Evolutionary conservation across 2,113 vertebrate genomes (phyloP), one percentile per base, ranked within the genome.

Genomic region (Percina caprodes): DNA sequence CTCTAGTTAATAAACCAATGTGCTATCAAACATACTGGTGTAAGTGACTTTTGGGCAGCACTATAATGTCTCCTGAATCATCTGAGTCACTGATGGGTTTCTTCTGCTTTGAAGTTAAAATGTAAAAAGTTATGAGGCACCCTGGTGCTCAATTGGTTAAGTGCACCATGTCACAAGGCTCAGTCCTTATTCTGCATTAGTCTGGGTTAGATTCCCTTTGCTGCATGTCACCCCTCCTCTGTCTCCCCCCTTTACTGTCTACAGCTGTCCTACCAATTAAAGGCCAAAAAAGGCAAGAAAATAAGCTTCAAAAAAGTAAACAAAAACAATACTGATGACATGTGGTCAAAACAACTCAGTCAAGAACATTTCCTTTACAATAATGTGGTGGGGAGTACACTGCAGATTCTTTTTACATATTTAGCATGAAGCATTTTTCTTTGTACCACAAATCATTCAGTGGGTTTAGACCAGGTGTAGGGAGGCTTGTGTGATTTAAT

Each of bases 1-100:
- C 74, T 62, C 15, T 35, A 55, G 76, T 82, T 66, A 61, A 71
- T 56, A 78, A 87, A 68, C 45, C 26, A 46, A 1, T 46, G 35
- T 33, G 14, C 52, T 33, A 70, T 69, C 23, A 66, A 77, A 81
- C 61, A 63, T 21, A 61, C 26, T 78, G 54, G 9, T 66, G 56
- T 46, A 63, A 78, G 16, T 60, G 54, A 51, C n/a, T 61, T 78
- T 72, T 51, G 10, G 11, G 60, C 35, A 71, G 51, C n/a, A 42
- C 19, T 18, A 14, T 70, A 0, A 86, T 65, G 79, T 81, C 30
- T 78, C 74, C 48, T 23, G 51, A 59, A 23, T 72, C 48, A n/a
- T 71, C 48, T 23, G 51, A 59, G 26, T 72, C 48, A n/a, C 21
- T 35, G 12, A 56, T 33, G 30, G 12, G 30, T 24, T 33, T 72